Conservation (phyloP, 2,888 invertebrate species). For the Kryphioiulus occultus region DNA sequence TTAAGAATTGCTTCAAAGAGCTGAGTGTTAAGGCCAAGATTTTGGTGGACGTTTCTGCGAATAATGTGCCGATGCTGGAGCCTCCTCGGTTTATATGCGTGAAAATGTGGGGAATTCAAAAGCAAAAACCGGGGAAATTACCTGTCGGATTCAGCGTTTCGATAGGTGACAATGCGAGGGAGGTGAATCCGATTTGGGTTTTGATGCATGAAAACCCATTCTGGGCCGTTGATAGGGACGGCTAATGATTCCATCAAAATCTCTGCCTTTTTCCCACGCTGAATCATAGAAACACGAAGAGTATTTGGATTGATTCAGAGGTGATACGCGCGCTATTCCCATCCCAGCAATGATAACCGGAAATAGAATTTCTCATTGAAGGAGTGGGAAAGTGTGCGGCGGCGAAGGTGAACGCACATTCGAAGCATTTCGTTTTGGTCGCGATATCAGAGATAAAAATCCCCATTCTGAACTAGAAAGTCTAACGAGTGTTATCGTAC, state of each 20-base stretch:
- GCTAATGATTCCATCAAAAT: not conserved
- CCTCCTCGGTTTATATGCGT: not conserved
- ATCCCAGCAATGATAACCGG: not conserved
- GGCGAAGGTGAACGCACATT: not conserved
- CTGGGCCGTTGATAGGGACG: not conserved
- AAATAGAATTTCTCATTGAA: not conserved
- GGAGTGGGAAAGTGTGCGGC: not conserved
- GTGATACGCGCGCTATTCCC: not conserved
- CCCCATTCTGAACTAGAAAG: too few relatives aligned
- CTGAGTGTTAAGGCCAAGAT: not conserved
- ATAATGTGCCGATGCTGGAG: not conserved
- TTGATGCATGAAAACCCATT: not conserved
- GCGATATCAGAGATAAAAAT: not conserved
- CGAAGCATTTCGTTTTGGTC: not conserved
- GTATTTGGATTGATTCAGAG: not conserved
- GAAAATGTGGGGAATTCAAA: not conserved
- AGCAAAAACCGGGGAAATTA: not conserved
- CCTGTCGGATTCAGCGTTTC: not conserved
- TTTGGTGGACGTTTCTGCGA: not conserved
- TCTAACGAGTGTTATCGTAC: not conserved
- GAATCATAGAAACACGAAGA: not conserved
- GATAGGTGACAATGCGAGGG: not conserved
- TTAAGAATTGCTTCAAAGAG: not conserved
- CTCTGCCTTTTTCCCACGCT: not conserved
- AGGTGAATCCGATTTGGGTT: not conserved